Conservation (phyloP, 1,140 invertebrate genomes). For the Cephus cinctus region DNA sequence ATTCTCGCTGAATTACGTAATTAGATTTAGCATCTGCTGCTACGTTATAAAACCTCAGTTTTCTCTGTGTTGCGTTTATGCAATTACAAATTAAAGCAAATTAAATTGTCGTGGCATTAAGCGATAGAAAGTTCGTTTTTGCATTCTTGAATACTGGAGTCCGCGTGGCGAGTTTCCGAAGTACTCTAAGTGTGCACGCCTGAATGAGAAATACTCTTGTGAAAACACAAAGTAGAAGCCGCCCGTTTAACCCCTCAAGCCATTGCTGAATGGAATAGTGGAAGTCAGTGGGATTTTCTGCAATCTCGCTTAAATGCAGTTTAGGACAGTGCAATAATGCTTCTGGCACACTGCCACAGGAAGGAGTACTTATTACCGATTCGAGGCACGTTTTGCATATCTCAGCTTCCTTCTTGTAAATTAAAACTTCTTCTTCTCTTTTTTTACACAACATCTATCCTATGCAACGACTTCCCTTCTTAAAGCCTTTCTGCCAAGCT, state of each 20-base stretch:
- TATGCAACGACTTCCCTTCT: no score
- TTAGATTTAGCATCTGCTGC: no score
- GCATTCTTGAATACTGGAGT: slow-evolving; percentile 8
- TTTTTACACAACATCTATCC: no score
- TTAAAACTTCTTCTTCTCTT: slow-evolving; percentile 19
- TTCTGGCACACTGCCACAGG: slow-evolving; percentile 22
- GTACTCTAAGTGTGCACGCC: no score
- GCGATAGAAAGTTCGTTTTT: background rate
- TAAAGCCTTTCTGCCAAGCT: no score
- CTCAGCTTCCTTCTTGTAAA: slow-evolving; percentile 17
- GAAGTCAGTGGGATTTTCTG: background rate
- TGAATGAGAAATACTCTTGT: no score
- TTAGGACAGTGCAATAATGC: slow-evolving; percentile 12
- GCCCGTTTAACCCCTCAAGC: slow-evolving; percentile 10
- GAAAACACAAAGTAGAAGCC: slow-evolving; percentile 17
- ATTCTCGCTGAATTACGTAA: no score
- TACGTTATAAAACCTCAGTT: no score
- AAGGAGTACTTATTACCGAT: slow-evolving; percentile 19
- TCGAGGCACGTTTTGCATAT: slow-evolving; percentile 23
- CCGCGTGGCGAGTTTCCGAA: no score
- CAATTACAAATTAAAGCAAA: no score
- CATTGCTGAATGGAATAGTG: background rate
- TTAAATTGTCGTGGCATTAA: slow-evolving; percentile 16
- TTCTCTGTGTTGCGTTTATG: no score
- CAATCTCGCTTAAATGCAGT: slow-evolving; percentile 15